Percentiles rank a stretch among this genome's conserved stretches.
These are phyloP conservation scores for Diachrysia chrysitis DNA, from an alignment of 2,888 invertebrate species.

Conservation along the genomic window DNA sequence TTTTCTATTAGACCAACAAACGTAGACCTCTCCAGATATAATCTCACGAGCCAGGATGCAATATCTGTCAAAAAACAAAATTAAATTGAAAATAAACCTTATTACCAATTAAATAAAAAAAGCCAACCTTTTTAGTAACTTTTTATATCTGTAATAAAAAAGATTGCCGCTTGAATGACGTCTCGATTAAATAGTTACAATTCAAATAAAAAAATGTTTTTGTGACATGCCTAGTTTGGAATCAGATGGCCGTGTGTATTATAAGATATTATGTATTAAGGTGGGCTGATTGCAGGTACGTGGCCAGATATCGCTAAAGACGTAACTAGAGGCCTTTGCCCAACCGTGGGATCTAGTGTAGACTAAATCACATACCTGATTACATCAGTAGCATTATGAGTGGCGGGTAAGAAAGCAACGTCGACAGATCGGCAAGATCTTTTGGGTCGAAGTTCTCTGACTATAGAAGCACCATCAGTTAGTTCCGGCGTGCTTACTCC, in stretches of 20 bases:
- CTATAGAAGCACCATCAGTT: slow-evolving; percentile 73
- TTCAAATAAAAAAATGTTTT: too few relatives aligned
- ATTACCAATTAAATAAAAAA: too few relatives aligned
- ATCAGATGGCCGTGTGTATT: too few relatives aligned
- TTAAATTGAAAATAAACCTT: background rate
- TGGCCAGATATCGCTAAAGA: too few relatives aligned
- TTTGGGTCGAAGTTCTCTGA: slow-evolving; percentile 78
- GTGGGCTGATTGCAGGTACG: too few relatives aligned
- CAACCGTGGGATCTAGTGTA: background rate
- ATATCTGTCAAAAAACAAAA: slow-evolving; percentile 71
- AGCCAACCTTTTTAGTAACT: too few relatives aligned
- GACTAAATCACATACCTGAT: slow-evolving; percentile 69
- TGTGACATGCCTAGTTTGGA: too few relatives aligned
- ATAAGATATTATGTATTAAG: too few relatives aligned
- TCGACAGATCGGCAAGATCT: slow-evolving; percentile 81
- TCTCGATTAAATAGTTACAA: too few relatives aligned
- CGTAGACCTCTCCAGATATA: slow-evolving; percentile 63
- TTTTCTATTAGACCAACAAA: slow-evolving; percentile 70
- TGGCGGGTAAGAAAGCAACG: slow-evolving; percentile 81
- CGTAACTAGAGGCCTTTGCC: background rate
- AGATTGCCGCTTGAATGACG: too few relatives aligned
- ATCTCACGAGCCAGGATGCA: slow-evolving; percentile 77
- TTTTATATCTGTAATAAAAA: too few relatives aligned
- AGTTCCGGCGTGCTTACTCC: slow-evolving; percentile 79
- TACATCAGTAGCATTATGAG: slow-evolving; percentile 79